phyloP scores from a whole-genome alignment of 2,888 invertebrate genomes.

The Papilio elwesi region DNA sequence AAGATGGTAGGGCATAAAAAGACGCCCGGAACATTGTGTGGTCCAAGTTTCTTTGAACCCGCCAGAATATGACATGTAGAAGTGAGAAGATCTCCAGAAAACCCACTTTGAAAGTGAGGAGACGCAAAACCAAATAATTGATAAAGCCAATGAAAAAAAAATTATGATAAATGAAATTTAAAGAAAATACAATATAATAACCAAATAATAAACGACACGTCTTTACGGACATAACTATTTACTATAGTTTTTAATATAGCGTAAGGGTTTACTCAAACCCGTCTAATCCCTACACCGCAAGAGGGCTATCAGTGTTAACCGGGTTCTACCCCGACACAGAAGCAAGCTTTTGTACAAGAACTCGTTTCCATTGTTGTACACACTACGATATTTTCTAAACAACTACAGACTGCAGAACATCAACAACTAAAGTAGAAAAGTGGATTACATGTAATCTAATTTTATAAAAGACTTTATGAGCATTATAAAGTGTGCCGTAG shows the following conservation, averaged over 20 bases:
- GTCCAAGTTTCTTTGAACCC: too few species aligned
- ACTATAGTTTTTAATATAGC: conserved; percentile 14
- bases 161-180: too few species aligned
- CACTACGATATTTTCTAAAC: not conserved
- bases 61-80: too few species aligned
- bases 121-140: too few species aligned
- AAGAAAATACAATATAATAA: not conserved
- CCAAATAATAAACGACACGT: not conserved
- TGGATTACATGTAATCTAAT: conserved; percentile 13
- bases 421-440: conserved; percentile 2
- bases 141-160: too few species aligned
- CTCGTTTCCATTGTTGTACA: conserved; percentile 18
- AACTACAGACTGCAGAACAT: not conserved
- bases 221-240: not conserved
- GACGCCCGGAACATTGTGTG: too few species aligned
- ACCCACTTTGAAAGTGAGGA: too few species aligned
- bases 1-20: too few species aligned
- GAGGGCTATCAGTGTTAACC: conserved; percentile 49
- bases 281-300: conserved; percentile 39
- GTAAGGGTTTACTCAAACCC: conserved; percentile 37
- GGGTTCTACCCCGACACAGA: conserved; percentile 48
- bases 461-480: conserved; percentile 8
- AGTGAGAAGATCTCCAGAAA: too few species aligned
- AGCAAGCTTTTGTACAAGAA: conserved; percentile 49
- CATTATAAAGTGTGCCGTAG: conserved; percentile 5